phyloP scores from a whole-genome alignment of 2,113 vertebrate species.

The Tor tambroides region DNA sequence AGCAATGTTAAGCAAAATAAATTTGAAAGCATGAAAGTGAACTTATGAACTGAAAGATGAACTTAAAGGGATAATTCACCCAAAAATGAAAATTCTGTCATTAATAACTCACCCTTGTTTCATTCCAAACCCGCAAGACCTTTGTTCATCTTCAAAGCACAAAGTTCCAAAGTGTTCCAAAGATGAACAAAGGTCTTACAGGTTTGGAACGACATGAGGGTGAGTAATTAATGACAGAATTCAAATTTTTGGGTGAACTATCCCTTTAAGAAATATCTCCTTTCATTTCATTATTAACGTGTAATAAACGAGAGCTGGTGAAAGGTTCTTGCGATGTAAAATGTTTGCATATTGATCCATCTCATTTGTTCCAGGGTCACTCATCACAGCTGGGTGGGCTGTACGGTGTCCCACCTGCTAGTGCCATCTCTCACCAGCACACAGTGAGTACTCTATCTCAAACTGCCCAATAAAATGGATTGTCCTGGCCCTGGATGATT shows the following conservation, averaged over 20 bases:
- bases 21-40: not conserved
- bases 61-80: no score
- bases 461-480: not conserved
- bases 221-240: no score
- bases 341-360: conserved; percentile 4
- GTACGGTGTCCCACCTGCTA: conserved; percentile 79
- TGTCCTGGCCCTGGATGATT: not conserved
- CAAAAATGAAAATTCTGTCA: no score
- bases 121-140: no score
- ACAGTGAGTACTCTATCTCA: conserved; percentile 80
- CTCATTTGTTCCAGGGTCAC: conserved; percentile 79
- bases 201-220: no score
- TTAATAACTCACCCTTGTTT: no score
- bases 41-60: not conserved
- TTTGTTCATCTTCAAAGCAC: no score
- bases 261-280: not conserved
- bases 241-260: no score
- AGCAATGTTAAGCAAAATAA: not conserved
- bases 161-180: no score
- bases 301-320: not conserved
- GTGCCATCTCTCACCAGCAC: conserved; percentile 84
- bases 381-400: conserved; percentile 87
- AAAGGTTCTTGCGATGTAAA: not conserved
- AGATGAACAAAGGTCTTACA: no score
- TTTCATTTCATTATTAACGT: not conserved